Conservation (phyloP, 2,113 vertebrate species). For the Brevimyrus niger region DNA sequence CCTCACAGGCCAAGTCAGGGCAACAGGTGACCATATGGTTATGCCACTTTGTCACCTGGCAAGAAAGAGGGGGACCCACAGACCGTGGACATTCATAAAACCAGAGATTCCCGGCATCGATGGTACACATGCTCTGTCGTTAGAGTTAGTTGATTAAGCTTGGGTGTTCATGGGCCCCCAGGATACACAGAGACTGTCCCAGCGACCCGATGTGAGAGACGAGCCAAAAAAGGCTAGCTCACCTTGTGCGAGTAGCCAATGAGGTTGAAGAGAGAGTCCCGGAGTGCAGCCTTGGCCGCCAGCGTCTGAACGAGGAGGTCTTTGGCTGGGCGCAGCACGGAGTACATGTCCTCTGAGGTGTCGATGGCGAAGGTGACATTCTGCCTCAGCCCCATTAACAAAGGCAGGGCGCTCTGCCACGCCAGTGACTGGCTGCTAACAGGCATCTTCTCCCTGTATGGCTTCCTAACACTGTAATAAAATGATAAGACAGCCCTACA, state of each 20-base stretch:
- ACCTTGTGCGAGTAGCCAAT: slow-evolving; percentile 53
- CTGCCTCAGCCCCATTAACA: slow-evolving; percentile 39
- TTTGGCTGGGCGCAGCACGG: slow-evolving; percentile 45
- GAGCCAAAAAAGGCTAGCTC: neutral
- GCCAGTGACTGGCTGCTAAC: neutral
- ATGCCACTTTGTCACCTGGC: slow-evolving; percentile 49
- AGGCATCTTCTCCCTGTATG: slow-evolving; percentile 22
- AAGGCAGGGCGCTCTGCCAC: slow-evolving; percentile 28
- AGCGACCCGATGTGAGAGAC: neutral
- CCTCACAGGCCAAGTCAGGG: slow-evolving; percentile 45
- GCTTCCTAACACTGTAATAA: neutral
- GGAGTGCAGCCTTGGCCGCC: slow-evolving; percentile 44
- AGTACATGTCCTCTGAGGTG: slow-evolving; percentile 44
- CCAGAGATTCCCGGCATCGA: neutral
- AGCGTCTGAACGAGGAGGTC: slow-evolving; percentile 51
- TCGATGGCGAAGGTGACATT: slow-evolving; percentile 51
- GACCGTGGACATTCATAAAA: neutral
- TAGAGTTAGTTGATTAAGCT: neutral
- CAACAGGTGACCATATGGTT: slow-evolving; percentile 48
- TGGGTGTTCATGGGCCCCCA: neutral
- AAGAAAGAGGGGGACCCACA: neutral
- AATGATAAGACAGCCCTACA: neutral
- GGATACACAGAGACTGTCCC: neutral
- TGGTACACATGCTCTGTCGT: neutral
- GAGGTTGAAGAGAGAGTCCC: slow-evolving; percentile 57